Base-by-base conservation (phyloP, 1,140 invertebrate species). In the Drosophila lacertosa region DNA sequence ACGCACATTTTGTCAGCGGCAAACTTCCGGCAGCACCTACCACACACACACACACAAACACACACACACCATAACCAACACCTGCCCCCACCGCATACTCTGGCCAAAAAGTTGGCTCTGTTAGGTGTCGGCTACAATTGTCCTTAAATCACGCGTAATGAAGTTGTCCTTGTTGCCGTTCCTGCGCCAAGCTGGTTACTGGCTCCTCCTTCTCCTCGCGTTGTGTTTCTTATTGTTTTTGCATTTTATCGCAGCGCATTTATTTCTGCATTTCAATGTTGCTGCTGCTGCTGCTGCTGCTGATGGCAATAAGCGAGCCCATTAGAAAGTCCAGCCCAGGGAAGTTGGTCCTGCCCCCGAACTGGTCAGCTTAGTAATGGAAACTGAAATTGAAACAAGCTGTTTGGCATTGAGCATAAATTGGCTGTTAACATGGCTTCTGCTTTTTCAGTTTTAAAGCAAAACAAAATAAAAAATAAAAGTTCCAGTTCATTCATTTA, bases 61-160 rank as follows among this genome's bases (percentile, higher is more conserved):
- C n/a, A n/a, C n/a, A n/a, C n/a, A n/a, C n/a, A n/a, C 33, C 35
- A 45, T n/a, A 11, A 1, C 32, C 50, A 7, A 4, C 20, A 13
- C 40, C 13, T 11, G 7, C 51, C 15, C 22, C 2, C 33, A 54
- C n/a, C 40, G 33, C 13, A 22, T 3, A 11, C 13, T 9, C 26
- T 26, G n/a, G n/a, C 44, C 24, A 39, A 63, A 63, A 69, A 47
- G 66, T 64, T 65, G 15, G 22, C 35, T 20, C 48, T 53, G 45
- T 63, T 72, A 88, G 83, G 83, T 88, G 81, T 72, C 53, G 83
- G 74, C 82, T 78, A 88, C 82, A 80, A 88, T 88, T 88, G 83
- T 88, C 77, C 82, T 74, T 90, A 90, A 90, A 90, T 90, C 88
- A 90, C 82, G 83, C 88, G 82, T 90, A 90, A 90, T 90, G 88